These are phyloP conservation scores for Sander vitreus DNA, from an alignment of 2,113 vertebrate species.

Conservation along the genomic window DNA sequence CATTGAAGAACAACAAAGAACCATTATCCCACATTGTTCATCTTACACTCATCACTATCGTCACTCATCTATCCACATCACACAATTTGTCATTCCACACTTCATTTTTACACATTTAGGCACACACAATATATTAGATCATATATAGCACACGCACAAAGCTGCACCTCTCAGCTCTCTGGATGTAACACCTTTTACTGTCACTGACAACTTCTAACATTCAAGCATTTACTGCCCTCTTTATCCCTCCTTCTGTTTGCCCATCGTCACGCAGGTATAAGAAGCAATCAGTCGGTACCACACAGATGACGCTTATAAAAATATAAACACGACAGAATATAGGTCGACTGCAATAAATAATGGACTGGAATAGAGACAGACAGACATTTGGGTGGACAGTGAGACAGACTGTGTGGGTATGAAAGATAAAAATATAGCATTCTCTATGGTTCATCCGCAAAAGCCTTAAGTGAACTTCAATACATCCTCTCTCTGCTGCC, in stretches of 20 bases:
- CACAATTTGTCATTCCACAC: slow-evolving; percentile 36
- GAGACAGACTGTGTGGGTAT: not conserved
- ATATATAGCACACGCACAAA: slow-evolving; percentile 4
- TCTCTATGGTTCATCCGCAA: too few relatives aligned
- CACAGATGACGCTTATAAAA: too few relatives aligned
- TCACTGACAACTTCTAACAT: slow-evolving; percentile 22
- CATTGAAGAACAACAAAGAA: slow-evolving; percentile 25
- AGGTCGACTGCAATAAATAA: too few relatives aligned
- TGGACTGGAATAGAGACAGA: not conserved
- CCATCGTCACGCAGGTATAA: not conserved
- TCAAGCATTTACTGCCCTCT: slow-evolving; percentile 7
- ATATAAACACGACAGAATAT: too few relatives aligned
- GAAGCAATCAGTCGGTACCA: slow-evolving; percentile 7
- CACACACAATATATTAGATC: not conserved
- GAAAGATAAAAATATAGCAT: slow-evolving; percentile 1
- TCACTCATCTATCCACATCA: slow-evolving; percentile 19
- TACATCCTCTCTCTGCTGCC: too few relatives aligned
- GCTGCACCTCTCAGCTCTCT: not conserved
- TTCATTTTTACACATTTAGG: slow-evolving; percentile 24
- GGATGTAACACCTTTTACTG: slow-evolving; percentile 1
- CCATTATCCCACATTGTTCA: not conserved
- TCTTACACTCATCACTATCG: not conserved
- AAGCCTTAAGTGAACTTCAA: too few relatives aligned
- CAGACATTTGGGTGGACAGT: not conserved
- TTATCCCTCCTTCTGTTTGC: slow-evolving; percentile 1